Evolutionary conservation across 1,140 invertebrate genomes (phyloP).

Genomic region (Telenomus remus): DNA sequence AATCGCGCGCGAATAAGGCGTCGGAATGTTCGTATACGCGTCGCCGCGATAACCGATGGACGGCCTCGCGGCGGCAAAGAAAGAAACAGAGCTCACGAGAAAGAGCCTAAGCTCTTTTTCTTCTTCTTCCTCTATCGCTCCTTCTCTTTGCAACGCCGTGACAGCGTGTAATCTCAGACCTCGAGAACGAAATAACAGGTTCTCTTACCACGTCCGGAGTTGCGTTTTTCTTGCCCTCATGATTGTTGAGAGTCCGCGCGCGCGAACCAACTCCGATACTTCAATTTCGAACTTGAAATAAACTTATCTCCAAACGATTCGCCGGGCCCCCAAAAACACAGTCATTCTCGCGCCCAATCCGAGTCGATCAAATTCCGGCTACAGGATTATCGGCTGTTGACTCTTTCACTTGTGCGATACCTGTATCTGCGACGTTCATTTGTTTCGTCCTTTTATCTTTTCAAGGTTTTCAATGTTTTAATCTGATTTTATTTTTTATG

Average conservation of each 20-base stretch:
- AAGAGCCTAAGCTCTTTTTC: conserved; percentile 22
- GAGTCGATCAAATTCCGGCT: conserved; percentile 13
- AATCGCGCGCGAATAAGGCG: conserved; percentile 69
- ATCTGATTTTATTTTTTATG: conserved; percentile 40
- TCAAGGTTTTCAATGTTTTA: conserved; percentile 7
- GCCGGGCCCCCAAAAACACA: neutral
- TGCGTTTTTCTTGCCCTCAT: conserved; percentile 46
- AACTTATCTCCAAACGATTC: conserved; percentile 29
- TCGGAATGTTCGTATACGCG: conserved; percentile 58
- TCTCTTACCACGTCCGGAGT: conserved; percentile 55
- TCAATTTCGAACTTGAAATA: conserved; percentile 43
- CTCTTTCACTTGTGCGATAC: conserved; percentile 35
- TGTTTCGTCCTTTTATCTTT: conserved; percentile 14
- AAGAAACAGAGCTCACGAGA: conserved; percentile 12
- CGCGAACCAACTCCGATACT: conserved; percentile 34
- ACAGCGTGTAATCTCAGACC: conserved; percentile 73
- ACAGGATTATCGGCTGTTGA: conserved; percentile 30
- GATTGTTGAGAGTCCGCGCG: conserved; percentile 31
- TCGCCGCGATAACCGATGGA: conserved; percentile 41
- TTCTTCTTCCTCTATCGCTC: conserved; percentile 34
- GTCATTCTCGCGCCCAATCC: conserved; percentile 25
- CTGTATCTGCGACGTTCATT: conserved; percentile 4
- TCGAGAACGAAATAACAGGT: conserved; percentile 69
- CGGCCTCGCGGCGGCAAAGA: conserved; percentile 24
- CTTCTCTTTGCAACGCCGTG: conserved; percentile 60